Conservation (phyloP, 2,797 vertebrate genomes). For the Acrossocheilus fasciatus region DNA sequence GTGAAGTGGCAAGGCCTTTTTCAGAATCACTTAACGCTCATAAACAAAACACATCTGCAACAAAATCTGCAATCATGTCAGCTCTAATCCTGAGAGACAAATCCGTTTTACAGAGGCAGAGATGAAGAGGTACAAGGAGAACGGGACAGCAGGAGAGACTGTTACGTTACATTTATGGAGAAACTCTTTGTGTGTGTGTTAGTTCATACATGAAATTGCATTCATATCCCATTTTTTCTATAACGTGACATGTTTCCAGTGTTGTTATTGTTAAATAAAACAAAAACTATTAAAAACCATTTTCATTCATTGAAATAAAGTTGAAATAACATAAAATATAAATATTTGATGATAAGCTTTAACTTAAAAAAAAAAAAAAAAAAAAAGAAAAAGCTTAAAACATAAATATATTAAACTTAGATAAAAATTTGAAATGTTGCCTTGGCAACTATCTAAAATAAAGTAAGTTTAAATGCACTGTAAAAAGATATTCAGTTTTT, state of each 20-base stretch:
- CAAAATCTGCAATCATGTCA: conserved; percentile 61
- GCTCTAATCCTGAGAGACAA: conserved; percentile 50
- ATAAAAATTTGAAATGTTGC: too few relatives aligned
- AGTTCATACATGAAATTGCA: neutral
- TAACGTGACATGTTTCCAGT: neutral
- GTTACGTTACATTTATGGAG: conserved; percentile 12
- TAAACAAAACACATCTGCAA: conserved; percentile 66
- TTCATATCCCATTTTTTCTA: neutral
- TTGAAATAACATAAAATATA: neutral
- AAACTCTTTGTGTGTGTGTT: conserved; percentile 34
- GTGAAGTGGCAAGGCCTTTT: conserved; percentile 48
- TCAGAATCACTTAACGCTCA: conserved; percentile 65
- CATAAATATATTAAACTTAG: neutral
- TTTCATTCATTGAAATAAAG: neutral
- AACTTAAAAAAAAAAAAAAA: too few relatives aligned
- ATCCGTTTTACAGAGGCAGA: conserved; percentile 29
- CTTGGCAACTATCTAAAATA: too few relatives aligned
- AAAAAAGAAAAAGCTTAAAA: neutral
- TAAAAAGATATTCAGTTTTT: too few relatives aligned
- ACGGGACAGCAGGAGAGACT: neutral
- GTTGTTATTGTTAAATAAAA: neutral
- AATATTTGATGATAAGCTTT: neutral
- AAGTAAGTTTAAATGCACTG: too few relatives aligned
- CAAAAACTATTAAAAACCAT: neutral
- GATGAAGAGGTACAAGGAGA: conserved; percentile 11